Evolutionary conservation across 1,140 invertebrate species (phyloP).

Genomic region (Aphaenogaster floridana): DNA sequence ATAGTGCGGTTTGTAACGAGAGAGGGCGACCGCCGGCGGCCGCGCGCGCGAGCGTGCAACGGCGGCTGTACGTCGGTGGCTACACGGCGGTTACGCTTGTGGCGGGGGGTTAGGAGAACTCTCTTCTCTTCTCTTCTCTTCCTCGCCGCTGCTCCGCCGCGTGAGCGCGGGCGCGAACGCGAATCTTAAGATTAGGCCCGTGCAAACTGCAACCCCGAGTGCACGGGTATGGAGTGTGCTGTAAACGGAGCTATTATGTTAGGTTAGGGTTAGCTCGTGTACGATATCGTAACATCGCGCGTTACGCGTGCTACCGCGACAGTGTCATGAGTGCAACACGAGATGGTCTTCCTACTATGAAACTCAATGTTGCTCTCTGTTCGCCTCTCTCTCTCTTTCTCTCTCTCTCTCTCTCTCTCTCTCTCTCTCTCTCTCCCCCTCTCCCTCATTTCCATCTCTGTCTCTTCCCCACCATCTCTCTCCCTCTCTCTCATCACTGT

Average conservation of each 20-base stretch:
- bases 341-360: conserved; percentile 58
- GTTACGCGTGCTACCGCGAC: conserved; percentile 77
- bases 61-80: conserved; percentile 3
- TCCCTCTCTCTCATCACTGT: background rate
- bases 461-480: too few species aligned
- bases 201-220: too few species aligned
- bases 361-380: conserved; percentile 39
- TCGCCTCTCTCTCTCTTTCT: conserved; percentile 3
- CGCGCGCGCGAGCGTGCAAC: conserved; percentile 37
- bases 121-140: background rate
- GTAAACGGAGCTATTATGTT: background rate
- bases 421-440: background rate
- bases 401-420: background rate
- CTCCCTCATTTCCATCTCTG: background rate
- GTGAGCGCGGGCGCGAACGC: conserved; percentile 24
- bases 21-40: conserved; percentile 18
- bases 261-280: conserved; percentile 34
- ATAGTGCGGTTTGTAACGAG: conserved; percentile 43
- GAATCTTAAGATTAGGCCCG: conserved; percentile 41
- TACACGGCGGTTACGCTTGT: conserved; percentile 16
- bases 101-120: background rate
- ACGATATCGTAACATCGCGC: conserved; percentile 62
- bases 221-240: background rate
- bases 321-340: conserved; percentile 79
- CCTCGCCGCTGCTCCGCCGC: background rate